These are phyloP conservation scores for Chesias legatella DNA, from an alignment of 2,888 invertebrate genomes.

Conservation along the genomic window DNA sequence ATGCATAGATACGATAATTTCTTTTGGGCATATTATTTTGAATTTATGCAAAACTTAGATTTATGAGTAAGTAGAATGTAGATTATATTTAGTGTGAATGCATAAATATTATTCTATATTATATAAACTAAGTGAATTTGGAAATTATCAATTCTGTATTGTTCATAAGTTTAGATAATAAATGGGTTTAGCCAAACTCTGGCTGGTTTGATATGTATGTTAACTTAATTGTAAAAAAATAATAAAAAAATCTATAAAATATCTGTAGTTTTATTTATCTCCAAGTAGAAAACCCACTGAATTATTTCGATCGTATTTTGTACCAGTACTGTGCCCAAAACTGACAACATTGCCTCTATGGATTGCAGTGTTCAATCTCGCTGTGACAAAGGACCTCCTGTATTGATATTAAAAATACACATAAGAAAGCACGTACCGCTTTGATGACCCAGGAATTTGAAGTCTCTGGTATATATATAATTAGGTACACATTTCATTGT, in stretches of 20 bases:
- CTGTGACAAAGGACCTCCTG: too few relatives aligned
- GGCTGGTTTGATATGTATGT: constrained; percentile 81
- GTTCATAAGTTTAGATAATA: constrained; percentile 80
- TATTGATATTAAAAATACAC: too few relatives aligned
- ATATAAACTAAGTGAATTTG: constrained; percentile 78
- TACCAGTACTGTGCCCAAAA: too few relatives aligned
- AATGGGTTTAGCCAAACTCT: constrained; percentile 81
- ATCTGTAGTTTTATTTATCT: constrained; percentile 59
- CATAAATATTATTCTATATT: constrained; percentile 77
- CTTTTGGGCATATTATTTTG: constrained; percentile 81
- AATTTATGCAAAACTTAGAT: constrained; percentile 79
- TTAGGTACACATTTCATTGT: too few relatives aligned
- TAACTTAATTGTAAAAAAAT: constrained; percentile 80
- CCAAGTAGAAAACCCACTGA: constrained; percentile 10
- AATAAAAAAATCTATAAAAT: constrained; percentile 64
- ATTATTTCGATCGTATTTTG: not conserved
- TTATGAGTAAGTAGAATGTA: constrained; percentile 79
- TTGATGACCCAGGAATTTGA: too few relatives aligned
- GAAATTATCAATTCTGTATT: constrained; percentile 81
- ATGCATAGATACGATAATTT: constrained; percentile 81
- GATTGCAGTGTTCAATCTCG: too few relatives aligned
- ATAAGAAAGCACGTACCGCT: too few relatives aligned
- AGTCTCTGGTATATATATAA: too few relatives aligned
- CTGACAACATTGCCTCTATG: too few relatives aligned
- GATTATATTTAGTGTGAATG: constrained; percentile 79